These are phyloP conservation scores for Epinephelus awoara DNA, from an alignment of 2,797 vertebrate species.

Conservation along the genomic window DNA sequence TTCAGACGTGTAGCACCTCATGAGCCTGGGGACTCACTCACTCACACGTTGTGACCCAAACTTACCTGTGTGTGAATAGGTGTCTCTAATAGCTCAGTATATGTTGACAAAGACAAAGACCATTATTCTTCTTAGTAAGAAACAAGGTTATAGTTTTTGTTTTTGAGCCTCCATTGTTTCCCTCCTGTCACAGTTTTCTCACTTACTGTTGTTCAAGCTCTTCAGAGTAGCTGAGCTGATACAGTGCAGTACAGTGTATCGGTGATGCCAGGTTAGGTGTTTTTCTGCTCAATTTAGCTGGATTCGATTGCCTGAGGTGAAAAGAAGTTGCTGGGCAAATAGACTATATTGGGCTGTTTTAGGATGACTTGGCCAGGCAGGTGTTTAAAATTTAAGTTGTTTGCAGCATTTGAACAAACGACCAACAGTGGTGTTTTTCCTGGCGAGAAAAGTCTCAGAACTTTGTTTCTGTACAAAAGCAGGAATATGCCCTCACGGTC, in stretches of 20 bases:
- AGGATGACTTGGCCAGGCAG: background rate
- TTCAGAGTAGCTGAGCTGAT: background rate
- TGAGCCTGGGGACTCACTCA: background rate
- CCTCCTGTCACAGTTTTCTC: too few species aligned
- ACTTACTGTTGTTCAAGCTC: background rate
- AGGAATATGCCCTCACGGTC: background rate
- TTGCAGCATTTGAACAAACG: slow-evolving; percentile 2
- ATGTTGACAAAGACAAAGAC: background rate
- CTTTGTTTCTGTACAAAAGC: background rate
- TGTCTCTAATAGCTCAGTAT: too few species aligned
- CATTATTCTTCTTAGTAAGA: background rate
- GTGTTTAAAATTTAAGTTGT: background rate
- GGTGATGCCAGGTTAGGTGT: background rate
- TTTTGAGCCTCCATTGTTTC: too few species aligned
- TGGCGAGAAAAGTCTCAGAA: background rate
- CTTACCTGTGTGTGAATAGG: background rate
- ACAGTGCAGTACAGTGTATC: background rate
- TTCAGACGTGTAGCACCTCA: too few species aligned
- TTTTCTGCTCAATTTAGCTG: slow-evolving; percentile 11
- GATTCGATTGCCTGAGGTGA: background rate
- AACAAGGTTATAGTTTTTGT: background rate
- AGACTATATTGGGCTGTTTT: background rate
- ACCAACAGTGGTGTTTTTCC: background rate
- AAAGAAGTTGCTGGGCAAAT: background rate
- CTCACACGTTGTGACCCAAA: background rate